Conservation (phyloP, 2,888 invertebrate species). For the Cyclophora punctaria region DNA sequence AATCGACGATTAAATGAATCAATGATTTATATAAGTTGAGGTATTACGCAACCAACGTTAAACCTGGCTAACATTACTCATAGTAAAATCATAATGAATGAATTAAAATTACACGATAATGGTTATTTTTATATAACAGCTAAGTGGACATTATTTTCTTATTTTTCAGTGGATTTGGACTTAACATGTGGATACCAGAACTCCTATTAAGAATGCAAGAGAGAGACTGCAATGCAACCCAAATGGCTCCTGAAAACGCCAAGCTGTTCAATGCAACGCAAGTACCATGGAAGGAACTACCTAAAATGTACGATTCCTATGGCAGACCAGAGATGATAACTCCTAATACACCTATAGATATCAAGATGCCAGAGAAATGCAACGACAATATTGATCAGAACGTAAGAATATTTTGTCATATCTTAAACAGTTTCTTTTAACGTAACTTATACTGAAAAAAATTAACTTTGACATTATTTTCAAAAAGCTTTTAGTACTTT, state of each 20-base stretch:
- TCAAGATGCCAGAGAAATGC: constrained; percentile 27
- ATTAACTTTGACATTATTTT: too few relatives aligned
- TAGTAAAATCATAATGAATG: too few relatives aligned
- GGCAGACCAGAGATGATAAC: constrained; percentile 28
- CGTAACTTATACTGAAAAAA: too few relatives aligned
- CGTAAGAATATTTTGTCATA: constrained; percentile 23
- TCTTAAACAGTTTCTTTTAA: too few relatives aligned
- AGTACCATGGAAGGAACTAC: constrained; percentile 53
- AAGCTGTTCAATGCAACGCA: constrained; percentile 39
- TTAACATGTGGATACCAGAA: constrained; percentile 86
- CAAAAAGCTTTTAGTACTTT: too few relatives aligned
- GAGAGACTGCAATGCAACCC: constrained; percentile 43
- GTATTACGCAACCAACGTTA: too few relatives aligned
- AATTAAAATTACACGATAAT: too few relatives aligned
- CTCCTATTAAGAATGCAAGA: constrained; percentile 77
- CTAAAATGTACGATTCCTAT: constrained; percentile 59
- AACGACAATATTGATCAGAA: constrained; percentile 48
- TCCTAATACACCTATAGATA: constrained; percentile 28
- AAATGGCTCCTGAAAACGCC: constrained; percentile 42
- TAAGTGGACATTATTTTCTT: not conserved
- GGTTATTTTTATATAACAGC: not conserved
- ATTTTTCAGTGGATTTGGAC: constrained; percentile 77
- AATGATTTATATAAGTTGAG: too few relatives aligned
- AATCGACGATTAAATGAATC: not conserved
- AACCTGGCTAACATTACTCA: too few relatives aligned